Conservation (phyloP, 2,113 vertebrate species). For the Muntiacus reevesi region DNA sequence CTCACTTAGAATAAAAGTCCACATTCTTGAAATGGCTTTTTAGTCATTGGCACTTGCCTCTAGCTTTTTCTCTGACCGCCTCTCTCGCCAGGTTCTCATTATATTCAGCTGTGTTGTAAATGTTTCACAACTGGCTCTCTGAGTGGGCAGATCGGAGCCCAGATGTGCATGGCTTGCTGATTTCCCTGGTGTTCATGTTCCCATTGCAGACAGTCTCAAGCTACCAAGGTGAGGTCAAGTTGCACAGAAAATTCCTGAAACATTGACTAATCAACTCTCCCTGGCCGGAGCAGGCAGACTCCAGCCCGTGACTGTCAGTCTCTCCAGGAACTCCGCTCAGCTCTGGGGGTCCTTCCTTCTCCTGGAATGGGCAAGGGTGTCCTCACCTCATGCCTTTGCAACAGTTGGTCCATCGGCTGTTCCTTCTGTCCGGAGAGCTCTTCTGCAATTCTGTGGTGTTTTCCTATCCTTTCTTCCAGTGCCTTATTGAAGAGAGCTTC, state of each 20-base stretch:
- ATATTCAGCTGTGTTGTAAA: not conserved
- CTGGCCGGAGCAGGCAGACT: not conserved
- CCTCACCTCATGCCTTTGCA: rapidly evolving
- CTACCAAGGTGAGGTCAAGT: not conserved
- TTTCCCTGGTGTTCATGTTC: not conserved
- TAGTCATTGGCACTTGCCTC: no score
- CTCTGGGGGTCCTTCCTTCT: rapidly evolving
- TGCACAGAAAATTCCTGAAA: not conserved
- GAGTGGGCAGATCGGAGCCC: not conserved
- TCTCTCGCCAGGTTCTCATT: rapidly evolving
- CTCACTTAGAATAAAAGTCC: not conserved
- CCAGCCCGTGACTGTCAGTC: rapidly evolving
- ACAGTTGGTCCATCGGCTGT: rapidly evolving
- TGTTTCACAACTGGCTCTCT: not conserved
- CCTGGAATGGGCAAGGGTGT: rapidly evolving
- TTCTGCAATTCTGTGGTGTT: rapidly evolving
- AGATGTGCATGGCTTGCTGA: not conserved
- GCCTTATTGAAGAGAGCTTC: no score
- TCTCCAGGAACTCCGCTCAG: rapidly evolving
- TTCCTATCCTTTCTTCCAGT: not conserved
- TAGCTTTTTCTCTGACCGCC: no score
- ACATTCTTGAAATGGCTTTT: rapidly evolving
- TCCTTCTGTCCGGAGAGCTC: no score
- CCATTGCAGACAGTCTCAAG: not conserved
- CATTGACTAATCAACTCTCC: rapidly evolving